A percentile compares a stretch with the other conserved stretches of the same genome.
Conservation (phyloP, 1,140 invertebrate genomes). For the Ditylenchus dipsaci region DNA sequence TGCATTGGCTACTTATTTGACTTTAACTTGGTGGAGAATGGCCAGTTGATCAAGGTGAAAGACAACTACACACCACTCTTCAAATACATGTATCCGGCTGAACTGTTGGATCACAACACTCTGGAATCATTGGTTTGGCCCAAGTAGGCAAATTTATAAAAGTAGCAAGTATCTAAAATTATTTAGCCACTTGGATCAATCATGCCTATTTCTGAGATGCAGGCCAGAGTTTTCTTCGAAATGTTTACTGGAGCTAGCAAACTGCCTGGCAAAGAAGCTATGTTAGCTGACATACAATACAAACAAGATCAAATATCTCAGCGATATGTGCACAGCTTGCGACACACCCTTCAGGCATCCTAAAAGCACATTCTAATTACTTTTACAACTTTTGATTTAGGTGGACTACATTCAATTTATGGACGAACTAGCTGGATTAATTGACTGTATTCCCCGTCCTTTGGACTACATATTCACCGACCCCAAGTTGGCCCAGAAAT, state of each 20-base stretch:
- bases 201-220: no score
- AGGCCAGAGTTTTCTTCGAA: constrained; percentile 50
- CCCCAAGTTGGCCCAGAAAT: no score
- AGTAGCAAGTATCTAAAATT: no score
- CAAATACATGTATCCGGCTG: constrained; percentile 60
- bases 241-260: constrained; percentile 19
- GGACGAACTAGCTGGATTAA: no score
- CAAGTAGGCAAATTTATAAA: constrained; percentile 55
- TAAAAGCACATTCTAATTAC: no score
- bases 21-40: constrained; percentile 30
- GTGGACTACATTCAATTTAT: no score
- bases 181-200: no score
- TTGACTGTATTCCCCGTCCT: no score
- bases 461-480: no score
- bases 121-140: constrained; percentile 62
- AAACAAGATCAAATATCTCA: not conserved
- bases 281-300: constrained; percentile 17
- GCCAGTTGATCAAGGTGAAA: constrained; percentile 37
- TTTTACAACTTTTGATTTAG: no score
- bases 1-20: constrained; percentile 29
- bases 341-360: constrained; percentile 33
- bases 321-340: constrained; percentile 26
- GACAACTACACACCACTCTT: constrained; percentile 60
- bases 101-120: constrained; percentile 56
- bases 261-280: constrained; percentile 20